Evolutionary conservation across 2,113 vertebrate genomes (phyloP).

Genomic region (Cryptomyrus ogoouensis): DNA sequence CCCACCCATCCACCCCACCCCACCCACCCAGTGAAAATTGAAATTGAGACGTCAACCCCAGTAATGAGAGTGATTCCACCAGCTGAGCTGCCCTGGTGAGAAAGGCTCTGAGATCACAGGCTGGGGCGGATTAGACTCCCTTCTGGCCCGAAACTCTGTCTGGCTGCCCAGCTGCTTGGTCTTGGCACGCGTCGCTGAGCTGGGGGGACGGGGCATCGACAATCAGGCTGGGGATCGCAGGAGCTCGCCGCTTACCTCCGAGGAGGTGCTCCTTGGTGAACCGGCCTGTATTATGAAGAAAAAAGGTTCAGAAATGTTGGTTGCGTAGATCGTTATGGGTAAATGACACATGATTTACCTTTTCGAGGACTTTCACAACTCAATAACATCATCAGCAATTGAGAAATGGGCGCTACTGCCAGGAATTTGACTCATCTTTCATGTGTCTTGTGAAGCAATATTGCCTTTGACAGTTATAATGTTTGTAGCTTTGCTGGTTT

Average conservation of each 20-base stretch:
- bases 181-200: background rate
- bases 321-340: background rate
- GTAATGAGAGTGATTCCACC: conserved; percentile 13
- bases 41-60: conserved; percentile 10
- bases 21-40: background rate
- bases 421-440: background rate
- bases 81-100: background rate
- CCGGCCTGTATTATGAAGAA: background rate
- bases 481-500: background rate
- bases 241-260: background rate
- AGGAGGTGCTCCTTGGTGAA: background rate
- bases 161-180: background rate
- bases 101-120: background rate
- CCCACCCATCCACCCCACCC: background rate
- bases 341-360: background rate
- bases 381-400: background rate
- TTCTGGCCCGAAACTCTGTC: conserved; percentile 5
- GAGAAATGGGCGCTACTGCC: background rate
- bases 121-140: background rate
- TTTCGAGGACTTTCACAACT: background rate
- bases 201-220: background rate
- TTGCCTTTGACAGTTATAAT: background rate
- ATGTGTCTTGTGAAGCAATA: background rate
- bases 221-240: background rate
- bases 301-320: background rate